These are phyloP conservation scores for Festucalex cinctus DNA, from an alignment of 2,113 vertebrate genomes.

Conservation along the genomic window DNA sequence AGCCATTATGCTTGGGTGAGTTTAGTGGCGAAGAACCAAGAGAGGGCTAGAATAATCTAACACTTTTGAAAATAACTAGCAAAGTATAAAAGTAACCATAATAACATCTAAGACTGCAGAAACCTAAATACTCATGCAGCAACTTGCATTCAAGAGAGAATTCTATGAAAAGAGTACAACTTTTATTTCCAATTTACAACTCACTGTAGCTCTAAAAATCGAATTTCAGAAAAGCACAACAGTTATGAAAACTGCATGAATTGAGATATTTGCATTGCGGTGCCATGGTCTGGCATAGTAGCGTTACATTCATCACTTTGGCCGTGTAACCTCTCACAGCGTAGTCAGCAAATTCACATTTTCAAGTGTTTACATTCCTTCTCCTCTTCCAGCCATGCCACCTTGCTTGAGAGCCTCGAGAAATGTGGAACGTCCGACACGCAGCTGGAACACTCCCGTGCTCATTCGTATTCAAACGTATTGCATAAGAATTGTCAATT, in stretches of 20 bases:
- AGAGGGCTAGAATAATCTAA: too few species aligned
- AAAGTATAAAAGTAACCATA: too few species aligned
- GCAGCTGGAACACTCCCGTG: background rate
- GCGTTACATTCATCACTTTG: constrained; percentile 49
- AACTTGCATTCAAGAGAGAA: background rate
- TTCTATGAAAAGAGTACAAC: background rate
- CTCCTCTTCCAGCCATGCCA: constrained; percentile 9
- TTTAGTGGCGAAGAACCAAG: too few species aligned
- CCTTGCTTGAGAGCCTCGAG: constrained; percentile 5
- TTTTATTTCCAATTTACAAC: background rate
- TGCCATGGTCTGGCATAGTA: constrained; percentile 24
- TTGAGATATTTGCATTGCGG: constrained; percentile 7
- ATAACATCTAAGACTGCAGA: background rate
- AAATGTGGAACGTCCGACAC: constrained; percentile 6
- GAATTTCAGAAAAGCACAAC: background rate
- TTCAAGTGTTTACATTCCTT: constrained; percentile 30
- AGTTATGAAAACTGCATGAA: background rate
- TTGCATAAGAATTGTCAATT: background rate
- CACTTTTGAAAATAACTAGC: too few species aligned
- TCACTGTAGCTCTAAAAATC: background rate
- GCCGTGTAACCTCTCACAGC: constrained; percentile 32
- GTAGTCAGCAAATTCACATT: constrained; percentile 35
- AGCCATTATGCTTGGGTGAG: too few species aligned
- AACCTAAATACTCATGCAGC: background rate
- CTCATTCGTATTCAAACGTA: background rate